Percentiles rank a stretch among this genome's conserved stretches.
These are phyloP conservation scores for Gastrophysa polygoni DNA, from an alignment of 2,888 invertebrate species.

Conservation along the genomic window DNA sequence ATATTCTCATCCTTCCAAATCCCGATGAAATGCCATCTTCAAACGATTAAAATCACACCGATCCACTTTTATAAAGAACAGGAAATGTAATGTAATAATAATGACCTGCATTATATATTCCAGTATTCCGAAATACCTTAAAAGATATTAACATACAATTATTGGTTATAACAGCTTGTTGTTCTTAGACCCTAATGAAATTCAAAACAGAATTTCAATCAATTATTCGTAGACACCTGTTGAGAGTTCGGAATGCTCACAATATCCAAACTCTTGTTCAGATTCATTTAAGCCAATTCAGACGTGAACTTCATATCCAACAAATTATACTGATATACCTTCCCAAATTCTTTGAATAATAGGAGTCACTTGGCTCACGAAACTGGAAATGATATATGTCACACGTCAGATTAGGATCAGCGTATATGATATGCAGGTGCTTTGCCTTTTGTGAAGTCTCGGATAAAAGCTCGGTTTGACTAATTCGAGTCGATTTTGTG, in stretches of 20 bases:
- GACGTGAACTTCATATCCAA: not conserved
- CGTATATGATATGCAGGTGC: slow-evolving; percentile 37
- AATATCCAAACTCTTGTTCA: not conserved
- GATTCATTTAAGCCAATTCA: not conserved
- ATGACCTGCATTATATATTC: no score
- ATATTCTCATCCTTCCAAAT: no score
- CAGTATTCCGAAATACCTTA: no score
- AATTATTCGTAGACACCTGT: not conserved
- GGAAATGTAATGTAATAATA: no score
- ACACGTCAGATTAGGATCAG: slow-evolving; percentile 40
- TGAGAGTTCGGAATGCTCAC: not conserved
- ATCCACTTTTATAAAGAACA: no score
- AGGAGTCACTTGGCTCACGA: slow-evolving; percentile 15
- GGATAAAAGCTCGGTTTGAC: slow-evolving; percentile 15
- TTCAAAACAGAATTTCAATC: not conserved
- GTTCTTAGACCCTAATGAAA: not conserved
- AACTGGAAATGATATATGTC: slow-evolving; percentile 41
- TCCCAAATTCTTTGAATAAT: slow-evolving; percentile 12
- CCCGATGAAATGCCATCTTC: no score
- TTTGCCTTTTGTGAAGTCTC: slow-evolving; percentile 25
- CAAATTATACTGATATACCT: slow-evolving; percentile 12
- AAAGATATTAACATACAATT: no score
- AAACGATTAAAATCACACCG: no score
- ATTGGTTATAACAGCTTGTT: no score
- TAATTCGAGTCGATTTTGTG: slow-evolving; percentile 30